A percentile compares a stretch with the other conserved stretches of the same genome.
Conservation (phyloP, 2,888 invertebrate species). For the Clostera curtula region DNA sequence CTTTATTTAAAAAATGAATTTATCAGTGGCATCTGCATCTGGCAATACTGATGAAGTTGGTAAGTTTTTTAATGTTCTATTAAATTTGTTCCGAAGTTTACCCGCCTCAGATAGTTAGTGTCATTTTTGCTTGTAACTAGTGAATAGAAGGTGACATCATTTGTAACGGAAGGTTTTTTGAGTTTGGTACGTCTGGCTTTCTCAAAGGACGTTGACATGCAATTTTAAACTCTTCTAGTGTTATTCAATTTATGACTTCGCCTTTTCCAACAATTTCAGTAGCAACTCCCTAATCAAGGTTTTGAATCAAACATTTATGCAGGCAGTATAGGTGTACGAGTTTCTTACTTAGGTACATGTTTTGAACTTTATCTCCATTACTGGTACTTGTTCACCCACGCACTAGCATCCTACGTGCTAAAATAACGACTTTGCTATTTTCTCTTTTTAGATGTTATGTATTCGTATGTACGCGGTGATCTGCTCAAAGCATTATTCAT, state of each 20-base stretch:
- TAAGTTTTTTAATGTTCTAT: slow-evolving; percentile 35
- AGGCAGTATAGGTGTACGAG: too few species aligned
- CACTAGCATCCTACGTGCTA: slow-evolving; percentile 18
- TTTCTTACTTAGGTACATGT: too few species aligned
- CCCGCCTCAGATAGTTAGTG: slow-evolving; percentile 1
- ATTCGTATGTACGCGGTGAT: not conserved
- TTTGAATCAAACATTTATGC: too few species aligned
- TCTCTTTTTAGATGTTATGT: slow-evolving; percentile 6
- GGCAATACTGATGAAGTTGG: slow-evolving; percentile 53
- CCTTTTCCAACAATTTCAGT: too few species aligned
- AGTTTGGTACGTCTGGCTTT: not conserved
- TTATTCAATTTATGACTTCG: too few species aligned
- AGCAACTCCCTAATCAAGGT: too few species aligned
- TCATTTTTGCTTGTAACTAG: too few species aligned
- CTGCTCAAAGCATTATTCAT: too few species aligned
- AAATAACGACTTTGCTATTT: slow-evolving; percentile 14
- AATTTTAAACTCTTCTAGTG: too few species aligned
- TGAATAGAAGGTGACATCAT: slow-evolving; percentile 1
- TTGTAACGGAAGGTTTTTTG: not conserved
- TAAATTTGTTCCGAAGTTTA: not conserved
- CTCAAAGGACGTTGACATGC: too few species aligned
- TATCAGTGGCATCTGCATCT: slow-evolving; percentile 36
- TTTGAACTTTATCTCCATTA: slow-evolving; percentile 19
- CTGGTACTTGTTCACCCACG: slow-evolving; percentile 21
- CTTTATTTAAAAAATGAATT: slow-evolving; percentile 42